These are phyloP conservation scores for Lampris megalopsis DNA, from an alignment of 2,113 vertebrate genomes.

Conservation along the genomic window DNA sequence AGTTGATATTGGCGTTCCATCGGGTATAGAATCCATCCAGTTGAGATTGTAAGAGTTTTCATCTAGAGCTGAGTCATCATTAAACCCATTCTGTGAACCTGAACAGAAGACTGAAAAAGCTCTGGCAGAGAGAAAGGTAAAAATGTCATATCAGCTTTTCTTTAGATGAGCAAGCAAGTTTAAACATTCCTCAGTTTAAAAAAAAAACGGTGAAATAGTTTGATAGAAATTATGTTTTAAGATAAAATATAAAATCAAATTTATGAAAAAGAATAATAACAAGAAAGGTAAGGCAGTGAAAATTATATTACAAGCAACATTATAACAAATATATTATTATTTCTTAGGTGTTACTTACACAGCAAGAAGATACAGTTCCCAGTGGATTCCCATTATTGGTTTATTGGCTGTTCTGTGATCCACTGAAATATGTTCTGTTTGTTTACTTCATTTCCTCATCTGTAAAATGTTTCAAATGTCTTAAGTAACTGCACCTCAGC, in stretches of 20 bases:
- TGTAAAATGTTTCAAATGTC: neutral
- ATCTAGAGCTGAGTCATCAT: slow-evolving; percentile 8
- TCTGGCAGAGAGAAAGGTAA: slow-evolving; percentile 8
- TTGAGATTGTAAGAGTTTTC: slow-evolving; percentile 23
- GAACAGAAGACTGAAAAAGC: slow-evolving; percentile 30
- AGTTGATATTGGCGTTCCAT: slow-evolving; percentile 53
- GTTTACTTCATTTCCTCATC: slow-evolving; percentile 17
- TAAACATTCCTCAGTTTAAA: too few relatives aligned
- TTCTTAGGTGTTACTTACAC: slow-evolving; percentile 58
- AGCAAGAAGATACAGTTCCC: slow-evolving; percentile 53
- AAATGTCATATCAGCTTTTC: neutral
- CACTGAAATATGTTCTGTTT: neutral
- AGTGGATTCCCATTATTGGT: slow-evolving; percentile 46
- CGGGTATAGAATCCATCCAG: slow-evolving; percentile 70
- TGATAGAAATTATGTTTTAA: too few relatives aligned
- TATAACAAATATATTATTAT: neutral
- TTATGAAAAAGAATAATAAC: neutral
- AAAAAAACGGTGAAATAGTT: too few relatives aligned
- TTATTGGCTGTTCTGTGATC: neutral
- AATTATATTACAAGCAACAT: neutral
- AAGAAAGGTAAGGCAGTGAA: neutral
- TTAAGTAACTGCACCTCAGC: neutral
- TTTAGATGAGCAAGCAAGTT: too few relatives aligned
- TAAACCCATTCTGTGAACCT: slow-evolving; percentile 44
- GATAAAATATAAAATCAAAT: too few relatives aligned